Base-by-base conservation (phyloP, 1,140 invertebrate species). In the Drosophila nannoptera region DNA sequence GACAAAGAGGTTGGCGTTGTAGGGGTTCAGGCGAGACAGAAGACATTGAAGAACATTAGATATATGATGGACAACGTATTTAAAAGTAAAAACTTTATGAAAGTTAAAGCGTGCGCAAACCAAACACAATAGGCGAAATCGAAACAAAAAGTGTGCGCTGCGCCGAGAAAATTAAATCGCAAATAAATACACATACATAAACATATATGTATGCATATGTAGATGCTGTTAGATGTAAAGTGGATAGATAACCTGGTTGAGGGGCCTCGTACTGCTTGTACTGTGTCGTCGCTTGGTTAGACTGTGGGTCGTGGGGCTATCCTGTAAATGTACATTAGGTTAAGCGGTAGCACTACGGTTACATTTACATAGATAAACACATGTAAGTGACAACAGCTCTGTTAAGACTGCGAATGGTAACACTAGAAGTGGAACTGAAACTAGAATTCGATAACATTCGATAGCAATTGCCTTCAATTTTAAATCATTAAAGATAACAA, bases 261-360 rank as follows among this genome's bases (percentile, higher is more conserved):
- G 83, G 67, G 88, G 88, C 89, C 91, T 90, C 80, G 90, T 90
- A 90, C 91, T 92, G 83, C 91, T 92, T 73, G 92, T 92, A 90
- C 93, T 94, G 91, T 94, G 93, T 83, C 94, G 92, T 88, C 94
- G 92, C 89, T 92, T 92, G 75, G 93, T 94, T 90, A 94, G 92
- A 75, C 87, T 88, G 80, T 88, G 87, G 90, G 90, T 90, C 82
- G 91, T 90, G 77, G 92, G 91, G 89, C 91, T 92, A 74, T 89
- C 88, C 88, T 89, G 88, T 60, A 90, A 90, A 52, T 63, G 75
- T 69, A 83, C 71, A 75, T 77, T 73, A 76, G 63, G 69, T 66
- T 71, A 66, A 75, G 70, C 64, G 38, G 14, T 73, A 72, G 65
- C 64, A 73, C 54, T 62, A 73, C 53, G 45, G 48, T 48, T 52